Conservation (phyloP, 2,797 vertebrate species). For the Spea hammondii region DNA sequence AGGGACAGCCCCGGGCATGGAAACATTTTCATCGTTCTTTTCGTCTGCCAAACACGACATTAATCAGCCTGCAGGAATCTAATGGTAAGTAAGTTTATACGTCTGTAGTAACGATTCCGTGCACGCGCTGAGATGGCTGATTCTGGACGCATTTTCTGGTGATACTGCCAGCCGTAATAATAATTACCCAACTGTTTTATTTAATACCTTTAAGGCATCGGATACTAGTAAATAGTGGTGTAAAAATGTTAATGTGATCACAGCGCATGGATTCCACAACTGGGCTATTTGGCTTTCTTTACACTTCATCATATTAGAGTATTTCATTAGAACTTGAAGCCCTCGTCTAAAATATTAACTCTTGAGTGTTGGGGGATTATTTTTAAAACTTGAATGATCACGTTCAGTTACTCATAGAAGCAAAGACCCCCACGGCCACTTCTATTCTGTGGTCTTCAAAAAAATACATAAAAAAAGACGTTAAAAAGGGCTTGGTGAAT, state of each 20-base stretch:
- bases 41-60: slow-evolving; percentile 26
- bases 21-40: slow-evolving; percentile 15
- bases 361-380: too few species aligned
- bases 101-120: slow-evolving; percentile 5
- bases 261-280: not conserved
- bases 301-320: slow-evolving; percentile 16
- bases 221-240: not conserved
- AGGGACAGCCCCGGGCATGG: not conserved
- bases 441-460: too few species aligned
- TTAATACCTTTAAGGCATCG: slow-evolving; percentile 4
- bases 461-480: too few species aligned
- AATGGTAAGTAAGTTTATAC: slow-evolving; percentile 19
- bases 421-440: too few species aligned
- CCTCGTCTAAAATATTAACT: too few species aligned
- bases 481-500: too few species aligned
- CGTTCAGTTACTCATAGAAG: too few species aligned
- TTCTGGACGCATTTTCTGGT: slow-evolving; percentile 20
- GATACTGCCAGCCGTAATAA: slow-evolving; percentile 13
- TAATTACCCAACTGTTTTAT: not conserved
- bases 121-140: slow-evolving; percentile 20
- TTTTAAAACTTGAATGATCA: too few species aligned
- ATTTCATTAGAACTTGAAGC: not conserved
- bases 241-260: slow-evolving; percentile 25
- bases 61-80: slow-evolving; percentile 26
- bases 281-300: not conserved